Percentiles rank a stretch among this genome's conserved stretches.
phyloP scores from a whole-genome alignment of 2,113 vertebrate species.

The Psilopsiagon aymara region DNA sequence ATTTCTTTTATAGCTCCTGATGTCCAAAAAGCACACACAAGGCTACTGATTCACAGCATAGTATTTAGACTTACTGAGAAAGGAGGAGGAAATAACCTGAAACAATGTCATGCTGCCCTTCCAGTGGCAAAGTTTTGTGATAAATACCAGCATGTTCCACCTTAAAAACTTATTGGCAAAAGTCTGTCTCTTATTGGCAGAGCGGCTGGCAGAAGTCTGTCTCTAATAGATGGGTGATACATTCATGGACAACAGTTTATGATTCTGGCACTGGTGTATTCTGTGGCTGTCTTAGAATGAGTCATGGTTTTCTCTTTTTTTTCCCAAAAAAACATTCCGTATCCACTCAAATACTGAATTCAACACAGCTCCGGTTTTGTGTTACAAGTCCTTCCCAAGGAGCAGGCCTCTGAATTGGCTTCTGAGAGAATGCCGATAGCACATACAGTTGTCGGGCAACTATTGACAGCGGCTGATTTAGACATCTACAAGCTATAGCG shows the following conservation, averaged over 20 bases:
- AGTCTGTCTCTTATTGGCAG: background rate
- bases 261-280: constrained; percentile 8
- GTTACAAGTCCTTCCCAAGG: background rate
- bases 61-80: background rate
- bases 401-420: background rate
- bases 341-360: background rate
- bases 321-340: background rate
- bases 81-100: background rate
- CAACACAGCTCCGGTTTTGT: background rate
- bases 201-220: background rate
- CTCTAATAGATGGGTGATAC: constrained; percentile 5
- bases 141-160: background rate
- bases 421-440: background rate
- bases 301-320: constrained; percentile 10
- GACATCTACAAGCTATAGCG: background rate
- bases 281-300: constrained; percentile 10
- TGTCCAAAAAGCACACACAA: background rate
- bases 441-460: fast-evolving
- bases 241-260: constrained; percentile 15
- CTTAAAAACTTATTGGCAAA: constrained; percentile 22
- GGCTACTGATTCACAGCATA: background rate
- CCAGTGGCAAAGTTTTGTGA: background rate
- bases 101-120: background rate
- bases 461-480: background rate
- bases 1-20: background rate